A percentile compares a stretch with the other conserved stretches of the same genome.
These are phyloP conservation scores for Rhizomys pruinosus DNA, from an alignment of 2,113 vertebrate genomes.

Conservation along the genomic window DNA sequence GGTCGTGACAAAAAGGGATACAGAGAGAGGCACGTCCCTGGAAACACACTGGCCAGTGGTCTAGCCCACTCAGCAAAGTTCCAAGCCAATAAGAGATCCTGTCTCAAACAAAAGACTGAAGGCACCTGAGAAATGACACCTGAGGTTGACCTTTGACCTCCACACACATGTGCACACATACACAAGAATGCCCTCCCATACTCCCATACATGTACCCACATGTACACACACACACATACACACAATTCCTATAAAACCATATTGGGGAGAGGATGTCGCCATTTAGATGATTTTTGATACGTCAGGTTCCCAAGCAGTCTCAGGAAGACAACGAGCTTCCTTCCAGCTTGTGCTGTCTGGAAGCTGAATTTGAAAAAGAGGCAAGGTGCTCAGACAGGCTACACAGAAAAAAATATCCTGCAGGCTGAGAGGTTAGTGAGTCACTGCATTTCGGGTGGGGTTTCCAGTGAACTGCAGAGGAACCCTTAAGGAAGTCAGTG, in stretches of 20 bases:
- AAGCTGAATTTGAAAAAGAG: neutral
- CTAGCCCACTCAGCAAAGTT: neutral
- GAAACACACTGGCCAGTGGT: too few relatives aligned
- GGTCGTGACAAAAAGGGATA: neutral
- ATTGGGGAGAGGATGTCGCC: accelerated
- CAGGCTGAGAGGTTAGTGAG: neutral
- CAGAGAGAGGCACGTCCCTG: neutral
- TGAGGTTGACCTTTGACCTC: neutral
- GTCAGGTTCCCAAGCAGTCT: neutral
- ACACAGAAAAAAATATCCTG: neutral
- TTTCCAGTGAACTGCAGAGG: neutral
- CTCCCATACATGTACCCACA: too few relatives aligned
- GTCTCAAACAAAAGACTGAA: neutral
- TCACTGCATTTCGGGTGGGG: neutral
- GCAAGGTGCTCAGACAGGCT: neutral
- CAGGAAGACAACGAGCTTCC: neutral
- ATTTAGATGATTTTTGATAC: neutral
- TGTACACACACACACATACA: neutral
- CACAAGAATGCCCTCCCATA: too few relatives aligned
- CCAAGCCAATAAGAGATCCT: neutral
- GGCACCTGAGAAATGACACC: neutral
- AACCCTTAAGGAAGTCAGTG: neutral
- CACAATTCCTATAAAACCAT: neutral
- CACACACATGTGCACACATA: neutral
- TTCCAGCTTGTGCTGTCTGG: accelerated